Evolutionary conservation across 2,888 invertebrate genomes (phyloP).

Genomic region (Sesamia inferens): DNA sequence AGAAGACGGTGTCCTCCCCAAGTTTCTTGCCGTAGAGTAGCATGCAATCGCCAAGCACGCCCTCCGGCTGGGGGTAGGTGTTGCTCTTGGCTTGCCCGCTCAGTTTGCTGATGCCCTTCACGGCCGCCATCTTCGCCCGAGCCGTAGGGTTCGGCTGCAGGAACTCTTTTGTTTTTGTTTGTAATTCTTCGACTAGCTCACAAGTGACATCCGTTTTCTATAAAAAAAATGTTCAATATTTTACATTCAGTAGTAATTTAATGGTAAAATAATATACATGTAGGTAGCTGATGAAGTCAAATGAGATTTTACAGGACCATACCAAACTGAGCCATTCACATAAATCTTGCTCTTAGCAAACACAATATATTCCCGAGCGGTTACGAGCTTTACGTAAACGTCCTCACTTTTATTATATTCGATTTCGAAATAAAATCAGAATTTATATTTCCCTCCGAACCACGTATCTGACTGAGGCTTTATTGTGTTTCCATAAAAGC

Average conservation of each 20-base stretch:
- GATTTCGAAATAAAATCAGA: conserved; percentile 47
- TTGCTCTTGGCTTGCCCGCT: conserved; percentile 99
- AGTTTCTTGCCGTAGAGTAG: conserved; percentile 97
- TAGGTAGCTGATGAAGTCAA: conserved; percentile 4
- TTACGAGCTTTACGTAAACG: conserved; percentile 39
- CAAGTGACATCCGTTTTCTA: conserved; percentile 99
- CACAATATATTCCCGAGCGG: conserved; percentile 41
- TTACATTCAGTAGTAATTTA: background rate
- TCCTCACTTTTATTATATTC: conserved; percentile 50
- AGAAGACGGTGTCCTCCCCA: conserved; percentile 98
- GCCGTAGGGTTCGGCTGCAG: conserved; percentile 99
- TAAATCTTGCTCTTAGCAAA: conserved; percentile 39
- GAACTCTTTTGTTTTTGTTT: conserved; percentile 99
- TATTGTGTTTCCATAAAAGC: conserved; percentile 49
- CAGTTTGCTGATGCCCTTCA: conserved; percentile 98
- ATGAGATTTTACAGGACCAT: conserved; percentile 1
- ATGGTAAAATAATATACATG: background rate
- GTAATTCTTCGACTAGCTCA: conserved; percentile 98
- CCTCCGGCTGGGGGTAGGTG: conserved; percentile 99
- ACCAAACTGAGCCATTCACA: conserved; percentile 13
- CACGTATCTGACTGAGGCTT: conserved; percentile 30
- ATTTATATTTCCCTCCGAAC: conserved; percentile 39
- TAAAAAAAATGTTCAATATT: conserved; percentile 54
- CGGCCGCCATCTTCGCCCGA: conserved; percentile 98
- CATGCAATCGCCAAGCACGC: conserved; percentile 99